Conservation (phyloP, 2,113 vertebrate species). For the Corapipo altera region DNA sequence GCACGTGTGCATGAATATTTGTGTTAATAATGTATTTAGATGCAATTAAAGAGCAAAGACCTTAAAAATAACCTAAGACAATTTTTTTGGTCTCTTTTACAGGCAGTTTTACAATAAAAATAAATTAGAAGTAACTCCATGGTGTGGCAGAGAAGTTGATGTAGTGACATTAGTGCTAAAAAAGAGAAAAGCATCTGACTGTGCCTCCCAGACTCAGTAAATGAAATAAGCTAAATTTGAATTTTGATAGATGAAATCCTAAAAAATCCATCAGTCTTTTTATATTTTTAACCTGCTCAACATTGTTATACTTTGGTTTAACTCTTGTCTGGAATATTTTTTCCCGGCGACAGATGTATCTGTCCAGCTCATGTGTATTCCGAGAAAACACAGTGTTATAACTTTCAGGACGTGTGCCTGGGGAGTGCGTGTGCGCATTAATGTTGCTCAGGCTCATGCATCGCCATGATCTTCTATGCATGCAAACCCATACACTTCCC, state of each 20-base stretch:
- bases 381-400: neutral
- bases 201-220: conserved; percentile 5
- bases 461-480: neutral
- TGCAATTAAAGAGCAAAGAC: neutral
- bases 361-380: neutral
- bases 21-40: neutral
- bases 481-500: neutral
- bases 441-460: neutral
- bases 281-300: neutral
- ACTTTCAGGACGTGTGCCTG: neutral
- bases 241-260: neutral
- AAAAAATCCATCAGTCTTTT: neutral
- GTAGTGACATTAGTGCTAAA: conserved; percentile 24
- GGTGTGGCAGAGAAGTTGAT: conserved; percentile 14
- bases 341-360: neutral
- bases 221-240: conserved; percentile 17
- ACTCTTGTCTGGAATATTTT: neutral
- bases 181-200: conserved; percentile 7
- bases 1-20: neutral
- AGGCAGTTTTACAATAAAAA: neutral
- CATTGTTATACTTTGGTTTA: neutral
- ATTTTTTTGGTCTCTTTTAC: neutral
- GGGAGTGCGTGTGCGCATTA: neutral
- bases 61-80: neutral
- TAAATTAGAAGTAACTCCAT: neutral